Conservation (phyloP, 64 coral and sea anemone species). For the Porites australiensis region DNA sequence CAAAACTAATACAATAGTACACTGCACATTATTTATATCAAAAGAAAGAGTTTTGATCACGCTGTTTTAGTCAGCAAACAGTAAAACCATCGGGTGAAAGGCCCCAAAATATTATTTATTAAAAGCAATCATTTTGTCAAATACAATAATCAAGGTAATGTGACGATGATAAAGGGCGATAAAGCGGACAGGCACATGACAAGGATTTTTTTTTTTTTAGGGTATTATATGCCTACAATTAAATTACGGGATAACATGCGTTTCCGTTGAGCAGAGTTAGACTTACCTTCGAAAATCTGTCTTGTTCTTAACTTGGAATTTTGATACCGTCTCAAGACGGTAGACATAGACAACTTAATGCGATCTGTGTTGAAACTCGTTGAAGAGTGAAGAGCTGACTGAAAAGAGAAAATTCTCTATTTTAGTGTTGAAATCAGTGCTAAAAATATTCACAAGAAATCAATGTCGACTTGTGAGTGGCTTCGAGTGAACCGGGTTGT, state of each 20-base stretch:
- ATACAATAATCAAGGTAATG: slow-evolving; percentile 28
- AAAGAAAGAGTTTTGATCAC: background rate
- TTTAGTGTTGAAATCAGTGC: background rate
- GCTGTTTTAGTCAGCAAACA: slow-evolving; percentile 42
- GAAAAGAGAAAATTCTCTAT: background rate
- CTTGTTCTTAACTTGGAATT: background rate
- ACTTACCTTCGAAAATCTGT: background rate
- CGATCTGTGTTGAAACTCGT: background rate
- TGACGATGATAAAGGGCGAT: background rate
- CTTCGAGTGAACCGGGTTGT: too few relatives aligned
- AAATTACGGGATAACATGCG: background rate
- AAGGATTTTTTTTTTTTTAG: background rate
- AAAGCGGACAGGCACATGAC: background rate
- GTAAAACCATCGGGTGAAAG: background rate
- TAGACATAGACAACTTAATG: background rate
- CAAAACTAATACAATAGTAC: background rate
- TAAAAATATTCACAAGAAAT: too few relatives aligned
- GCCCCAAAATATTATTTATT: slow-evolving; percentile 10
- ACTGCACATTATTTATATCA: background rate
- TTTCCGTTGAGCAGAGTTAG: background rate
- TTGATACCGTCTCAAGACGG: background rate
- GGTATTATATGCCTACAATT: background rate
- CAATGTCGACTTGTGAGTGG: too few relatives aligned
- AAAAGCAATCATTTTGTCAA: background rate
- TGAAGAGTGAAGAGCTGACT: too few relatives aligned